Base-by-base conservation (phyloP, 2,888 invertebrate species). In the Halictus ligatus region DNA sequence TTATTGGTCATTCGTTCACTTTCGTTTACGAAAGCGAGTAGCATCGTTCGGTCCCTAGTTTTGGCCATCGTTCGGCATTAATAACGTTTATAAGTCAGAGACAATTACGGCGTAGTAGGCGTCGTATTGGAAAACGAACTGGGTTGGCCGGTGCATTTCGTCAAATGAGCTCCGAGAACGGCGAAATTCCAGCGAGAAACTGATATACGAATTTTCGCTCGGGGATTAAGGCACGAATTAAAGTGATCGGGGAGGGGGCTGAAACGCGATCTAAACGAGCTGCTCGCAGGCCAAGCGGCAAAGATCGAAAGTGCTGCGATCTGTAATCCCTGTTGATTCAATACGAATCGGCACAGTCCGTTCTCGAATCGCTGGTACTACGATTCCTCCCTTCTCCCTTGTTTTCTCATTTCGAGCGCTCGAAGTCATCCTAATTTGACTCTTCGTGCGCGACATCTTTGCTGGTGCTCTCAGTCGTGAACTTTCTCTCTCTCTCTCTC, bases 241-340 rank as follows among this genome's bases (percentile, higher is more conserved):
- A 40, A 69, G 40, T 21, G 69, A 64, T 67, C n/a, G 48, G 40
- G 48, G 40, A 29, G 75, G 71, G 75, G 69, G 82, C 75, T 81
- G 50, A 81, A 76, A 83, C 71, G 84, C 71, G 75, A 77, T 80
- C 72, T 72, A 64, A 64, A 71, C 50, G 75, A 25, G 64, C 29
- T 73, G 75, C 64, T 80, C 54, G 75, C 85, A 40, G 58, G 29
- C 75, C 72, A 67, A 81, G 67, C 78, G 74, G 78, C 75, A 76
- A 60, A 73, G 81, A 74, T 77, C 58, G 81, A 78, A 75, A 82
- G 86, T 78, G 81, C 81, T 78, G 81, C 80, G 86, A 87, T 80
- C 84, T 78, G 91, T 92, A 91, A 92, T 91, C 89, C 69, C 85
- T 87, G 85, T 91, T 93, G 92, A 93, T 93, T 93, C 91, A 91